phyloP scores from a whole-genome alignment of 2,113 vertebrate genomes.

The Gopherus flavomarginatus region DNA sequence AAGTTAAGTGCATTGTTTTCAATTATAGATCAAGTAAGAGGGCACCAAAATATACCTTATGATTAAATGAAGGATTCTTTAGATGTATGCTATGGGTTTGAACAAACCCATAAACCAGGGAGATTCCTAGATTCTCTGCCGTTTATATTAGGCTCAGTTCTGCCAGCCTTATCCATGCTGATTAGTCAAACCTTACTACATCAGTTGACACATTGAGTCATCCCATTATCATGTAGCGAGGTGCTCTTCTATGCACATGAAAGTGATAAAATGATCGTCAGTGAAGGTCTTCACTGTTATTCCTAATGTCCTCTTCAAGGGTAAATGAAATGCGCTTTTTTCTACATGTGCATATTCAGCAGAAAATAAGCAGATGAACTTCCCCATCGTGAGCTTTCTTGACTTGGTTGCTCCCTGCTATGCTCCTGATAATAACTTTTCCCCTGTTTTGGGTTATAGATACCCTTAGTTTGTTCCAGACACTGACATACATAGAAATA shows the following conservation, averaged over 20 bases:
- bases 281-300: not conserved
- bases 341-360: not conserved
- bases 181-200: not conserved
- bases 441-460: not conserved
- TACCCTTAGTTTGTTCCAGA: not conserved
- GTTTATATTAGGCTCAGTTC: not conserved
- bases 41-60: not conserved
- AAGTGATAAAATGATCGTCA: not conserved
- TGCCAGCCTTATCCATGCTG: not conserved
- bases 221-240: not conserved
- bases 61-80: not conserved
- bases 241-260: not conserved
- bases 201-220: not conserved
- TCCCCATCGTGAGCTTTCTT: not conserved
- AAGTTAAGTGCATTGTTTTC: not conserved
- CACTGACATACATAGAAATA: not conserved
- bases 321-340: accelerated
- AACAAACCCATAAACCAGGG: not conserved
- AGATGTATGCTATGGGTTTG: not conserved
- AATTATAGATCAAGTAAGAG: not conserved
- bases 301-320: not conserved
- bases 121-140: not conserved
- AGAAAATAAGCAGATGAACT: not conserved
- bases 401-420: not conserved
- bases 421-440: not conserved